Evolutionary conservation across 2,113 vertebrate species (phyloP), one percentile per base, ranked within the genome.

Genomic region (Salvator merianae): DNA sequence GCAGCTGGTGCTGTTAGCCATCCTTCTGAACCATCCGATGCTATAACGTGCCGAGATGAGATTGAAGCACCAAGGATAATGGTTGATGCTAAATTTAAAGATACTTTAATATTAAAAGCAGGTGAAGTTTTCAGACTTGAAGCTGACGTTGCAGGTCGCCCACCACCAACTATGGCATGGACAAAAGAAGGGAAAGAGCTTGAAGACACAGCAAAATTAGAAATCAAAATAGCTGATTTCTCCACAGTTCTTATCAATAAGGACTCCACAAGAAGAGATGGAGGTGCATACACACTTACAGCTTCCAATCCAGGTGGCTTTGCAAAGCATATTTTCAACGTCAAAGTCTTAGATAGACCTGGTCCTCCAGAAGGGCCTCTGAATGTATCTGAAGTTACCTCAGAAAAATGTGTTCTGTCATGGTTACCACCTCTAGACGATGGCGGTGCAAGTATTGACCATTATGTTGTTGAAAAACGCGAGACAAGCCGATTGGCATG

Each of bases 401-500:
- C 97, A 94, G 98, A 99, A 89, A 99, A 98, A 91, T 99, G 98
- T 94, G 89, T 97, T 0, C 87, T 99, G 50, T 96, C 97, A 1
- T 99, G 99, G 99, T 93, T 97, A 74, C 97, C 98, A 88, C 98
- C 99, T 77, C 83, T 94, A 86, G 98, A 99, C 93, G 98, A 99
- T 77, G 99, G 99, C 43, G 99, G 99, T 85, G 98, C 97, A 88
- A 97, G 97, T 82, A 98, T 99, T 93, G 97, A 99, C 79, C 93
- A 98, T 89, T 99, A 99, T 43, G 88, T 99, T 53, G 94, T 99
- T 91, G 97, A 99, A 95, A 99, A 99, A 93, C 98, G 98, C 88
- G 99, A 99, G 95, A 99, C 99, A 79, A 99, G 98, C 94, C 97
- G 99, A 94, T 92, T 99, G 93, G 98, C 97, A 22, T 99, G 99